Evolutionary conservation across 2,797 vertebrate species (phyloP), one percentile per base, ranked within the genome.

Genomic region (Scolopax bukidnonensis): DNA sequence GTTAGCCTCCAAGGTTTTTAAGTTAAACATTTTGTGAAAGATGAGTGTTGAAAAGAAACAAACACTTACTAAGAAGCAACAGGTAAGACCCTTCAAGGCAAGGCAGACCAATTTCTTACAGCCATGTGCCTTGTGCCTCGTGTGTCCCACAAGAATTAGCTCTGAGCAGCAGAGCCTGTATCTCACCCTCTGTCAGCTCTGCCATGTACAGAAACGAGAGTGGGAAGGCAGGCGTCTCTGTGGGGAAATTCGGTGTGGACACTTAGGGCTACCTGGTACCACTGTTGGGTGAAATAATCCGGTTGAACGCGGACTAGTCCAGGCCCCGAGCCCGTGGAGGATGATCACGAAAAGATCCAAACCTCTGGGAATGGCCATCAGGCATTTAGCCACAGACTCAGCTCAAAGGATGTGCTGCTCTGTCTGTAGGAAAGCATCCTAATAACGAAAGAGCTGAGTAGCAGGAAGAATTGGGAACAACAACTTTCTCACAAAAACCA

Each of bases 61-160:
- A 91, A 87, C 67, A 48, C 65, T 60, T 40, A 63, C 25, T 54
- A 89, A 84, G 70, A 74, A 93, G 74, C 86, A 95, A 33, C 41
- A 95, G 84, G 92, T 93, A 96, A 95, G 88, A 87, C 47, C 84
- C 74, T 94, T 59, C 41, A 12, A 94, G 80, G 85, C 77, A 89
- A 51, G 0, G 4, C 38, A 76, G 83, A 9, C 7, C 16, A 13
- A 12, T 80, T 83, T 47, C 77, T 63, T 56, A 76, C 61, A 90
- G 70, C 50, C n/a, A 6, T 24, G 27, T n/a, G 53, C 76, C 28
- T 53, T 27, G 65, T 59, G 81, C 71, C 69, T 40, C 41, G 5
- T 16, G 23, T 2, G 2, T 41, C 74, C 60, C 43, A 32, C 47
- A 20, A 47, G 20, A 28, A 28, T 10, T 1, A 61, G 51, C 48